Base-by-base conservation (phyloP, 1,140 invertebrate genomes). In the Augochlora pura region DNA sequence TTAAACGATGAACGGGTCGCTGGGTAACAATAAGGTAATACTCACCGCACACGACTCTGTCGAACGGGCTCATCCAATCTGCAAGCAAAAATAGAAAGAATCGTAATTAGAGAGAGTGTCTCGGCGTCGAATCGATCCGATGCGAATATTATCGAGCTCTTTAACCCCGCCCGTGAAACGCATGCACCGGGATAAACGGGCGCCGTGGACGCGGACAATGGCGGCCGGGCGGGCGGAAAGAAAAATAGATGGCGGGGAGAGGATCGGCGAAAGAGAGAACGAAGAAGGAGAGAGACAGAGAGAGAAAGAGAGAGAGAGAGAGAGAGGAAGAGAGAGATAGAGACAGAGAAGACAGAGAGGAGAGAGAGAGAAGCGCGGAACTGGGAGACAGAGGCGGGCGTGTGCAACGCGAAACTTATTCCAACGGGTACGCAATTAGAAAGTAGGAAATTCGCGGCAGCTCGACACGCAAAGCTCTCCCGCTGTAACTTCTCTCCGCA, bases 1-100 rank as follows among this genome's bases (percentile, higher is more conserved):
- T 59, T 46, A 57, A 72, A 66, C 27, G 18, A 4, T 25, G 52
- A 52, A 25, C 21, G 46, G 63, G 46, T 1, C 49, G n/a, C 4
- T 32, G 46, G 39, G 52, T 16, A 54, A 49, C 39, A 66, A 66
- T 25, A 27, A 74, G 27, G 59, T 71, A 57, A 90, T 96, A 97
- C 96, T 97, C 96, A 96, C 96, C 97, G 95, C 97, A 97, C 91
- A 97, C 96, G 93, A 97, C 97, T 94, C 97, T 95, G 94, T 97
- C 97, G 93, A 97, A 97, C 85, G 97, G 97, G 93, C 96, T 97
- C 96, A 97, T 97, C 97, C 97, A 97, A 95, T 97, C 97, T 97
- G 95, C 91, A 94, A 93, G 93, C 83, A 92, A 88, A 88, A 84
- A 77, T 49, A 74, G 60, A 77, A 69, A 62, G 25, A 32, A 42